Conservation (phyloP, 2,888 invertebrate genomes). For the Lumbricus terrestris region DNA sequence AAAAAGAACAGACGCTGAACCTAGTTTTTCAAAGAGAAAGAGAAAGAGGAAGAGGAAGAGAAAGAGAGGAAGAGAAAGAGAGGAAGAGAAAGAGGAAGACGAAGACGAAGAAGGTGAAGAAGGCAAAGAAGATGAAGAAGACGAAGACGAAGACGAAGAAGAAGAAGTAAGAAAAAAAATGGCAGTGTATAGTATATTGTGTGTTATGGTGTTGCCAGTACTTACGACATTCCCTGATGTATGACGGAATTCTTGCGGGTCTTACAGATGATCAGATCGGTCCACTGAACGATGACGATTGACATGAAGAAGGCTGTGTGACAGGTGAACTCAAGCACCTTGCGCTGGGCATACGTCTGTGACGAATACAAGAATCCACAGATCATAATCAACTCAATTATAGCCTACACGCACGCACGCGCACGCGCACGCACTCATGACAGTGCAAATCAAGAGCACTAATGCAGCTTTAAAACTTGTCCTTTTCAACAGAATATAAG, state of each 20-base stretch:
- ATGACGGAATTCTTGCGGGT: constrained; percentile 24
- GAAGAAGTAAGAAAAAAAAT: no score
- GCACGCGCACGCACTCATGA: no score
- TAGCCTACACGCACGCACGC: no score
- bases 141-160: no score
- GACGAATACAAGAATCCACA: background rate
- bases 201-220: background rate
- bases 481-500: no score
- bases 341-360: constrained; percentile 30
- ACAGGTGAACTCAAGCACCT: constrained; percentile 22
- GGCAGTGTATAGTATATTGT: no score
- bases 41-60: background rate
- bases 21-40: background rate
- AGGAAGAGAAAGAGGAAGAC: background rate
- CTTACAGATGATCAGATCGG: constrained; percentile 26
- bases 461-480: no score
- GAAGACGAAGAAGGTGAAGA: no score
- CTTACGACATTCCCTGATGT: constrained; percentile 29
- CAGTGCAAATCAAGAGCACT: no score
- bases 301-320: constrained; percentile 28
- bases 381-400: background rate
- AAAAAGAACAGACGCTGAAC: no score
- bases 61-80: background rate
- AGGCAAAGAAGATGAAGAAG: no score
- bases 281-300: constrained; percentile 25